A percentile compares a stretch with the other conserved stretches of the same genome.
phyloP scores from a whole-genome alignment of 2,113 vertebrate species.

The Salvator merianae region DNA sequence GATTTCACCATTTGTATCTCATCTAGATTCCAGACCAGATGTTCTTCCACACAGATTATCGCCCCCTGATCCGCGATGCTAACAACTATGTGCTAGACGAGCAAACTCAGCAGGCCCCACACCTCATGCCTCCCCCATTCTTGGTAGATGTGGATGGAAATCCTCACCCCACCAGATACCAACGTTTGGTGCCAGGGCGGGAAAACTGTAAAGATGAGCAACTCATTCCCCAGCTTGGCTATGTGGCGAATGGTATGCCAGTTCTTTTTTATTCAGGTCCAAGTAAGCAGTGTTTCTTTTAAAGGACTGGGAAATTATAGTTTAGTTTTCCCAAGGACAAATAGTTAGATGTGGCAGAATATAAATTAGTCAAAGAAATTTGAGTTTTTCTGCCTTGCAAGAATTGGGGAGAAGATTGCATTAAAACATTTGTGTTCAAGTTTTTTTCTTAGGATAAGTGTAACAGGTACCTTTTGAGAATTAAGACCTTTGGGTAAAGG shows the following conservation, averaged over 20 bases:
- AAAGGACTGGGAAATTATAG: not conserved
- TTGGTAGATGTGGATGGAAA: conserved; percentile 97
- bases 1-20: conserved; percentile 27
- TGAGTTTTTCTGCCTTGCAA: not conserved
- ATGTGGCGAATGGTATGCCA: conserved; percentile 91
- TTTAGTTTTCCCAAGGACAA: not conserved
- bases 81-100: conserved; percentile 98
- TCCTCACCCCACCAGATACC: conserved; percentile 90
- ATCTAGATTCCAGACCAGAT: conserved; percentile 96
- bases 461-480: not conserved
- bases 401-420: not conserved
- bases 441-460: not conserved
- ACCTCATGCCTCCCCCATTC: conserved; percentile 97
- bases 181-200: conserved; percentile 94
- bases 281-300: not conserved
- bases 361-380: not conserved
- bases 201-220: conserved; percentile 98
- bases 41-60: conserved; percentile 99
- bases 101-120: conserved; percentile 98
- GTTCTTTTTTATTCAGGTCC: not conserved
- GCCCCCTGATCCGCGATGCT: conserved; percentile 94
- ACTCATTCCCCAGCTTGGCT: conserved; percentile 95
- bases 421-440: not conserved
- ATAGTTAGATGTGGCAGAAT: not conserved
- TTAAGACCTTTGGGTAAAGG: no score